These are phyloP conservation scores for Oenanthe melanoleuca DNA, from an alignment of 2,113 vertebrate genomes.

Conservation along the genomic window DNA sequence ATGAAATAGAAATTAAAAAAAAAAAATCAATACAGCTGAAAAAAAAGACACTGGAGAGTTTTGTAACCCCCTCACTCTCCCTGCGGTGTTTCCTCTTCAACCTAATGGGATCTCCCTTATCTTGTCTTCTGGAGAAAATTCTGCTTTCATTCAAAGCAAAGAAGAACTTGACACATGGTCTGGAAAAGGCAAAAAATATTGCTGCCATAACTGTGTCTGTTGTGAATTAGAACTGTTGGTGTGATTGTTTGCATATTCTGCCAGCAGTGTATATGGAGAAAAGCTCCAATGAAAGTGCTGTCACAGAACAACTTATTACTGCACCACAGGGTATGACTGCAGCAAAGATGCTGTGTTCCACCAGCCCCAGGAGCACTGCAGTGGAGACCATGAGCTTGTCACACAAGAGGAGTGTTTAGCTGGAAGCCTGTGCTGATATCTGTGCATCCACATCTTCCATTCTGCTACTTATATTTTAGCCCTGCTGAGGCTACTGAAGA, in stretches of 20 bases:
- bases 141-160: not conserved
- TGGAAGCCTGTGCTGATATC: not conserved
- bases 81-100: not conserved
- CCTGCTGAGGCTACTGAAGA: not conserved
- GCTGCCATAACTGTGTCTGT: not conserved
- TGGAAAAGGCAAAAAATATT: not conserved
- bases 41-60: not conserved
- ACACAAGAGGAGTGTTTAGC: not conserved
- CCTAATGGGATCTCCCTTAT: not conserved
- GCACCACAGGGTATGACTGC: not conserved
- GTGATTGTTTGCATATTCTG: not conserved
- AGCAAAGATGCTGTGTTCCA: not conserved
- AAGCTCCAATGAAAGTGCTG: not conserved
- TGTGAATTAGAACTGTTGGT: not conserved
- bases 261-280: not conserved
- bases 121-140: not conserved
- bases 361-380: not conserved
- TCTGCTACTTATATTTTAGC: not conserved
- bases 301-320: not conserved
- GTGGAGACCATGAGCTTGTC: not conserved
- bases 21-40: not conserved
- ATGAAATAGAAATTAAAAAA: slow-evolving; percentile 16
- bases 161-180: not conserved
- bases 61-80: not conserved
- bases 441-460: rapidly evolving